Base-by-base conservation (phyloP, 1,140 invertebrate species). In the Rhynchophorus ferrugineus region DNA sequence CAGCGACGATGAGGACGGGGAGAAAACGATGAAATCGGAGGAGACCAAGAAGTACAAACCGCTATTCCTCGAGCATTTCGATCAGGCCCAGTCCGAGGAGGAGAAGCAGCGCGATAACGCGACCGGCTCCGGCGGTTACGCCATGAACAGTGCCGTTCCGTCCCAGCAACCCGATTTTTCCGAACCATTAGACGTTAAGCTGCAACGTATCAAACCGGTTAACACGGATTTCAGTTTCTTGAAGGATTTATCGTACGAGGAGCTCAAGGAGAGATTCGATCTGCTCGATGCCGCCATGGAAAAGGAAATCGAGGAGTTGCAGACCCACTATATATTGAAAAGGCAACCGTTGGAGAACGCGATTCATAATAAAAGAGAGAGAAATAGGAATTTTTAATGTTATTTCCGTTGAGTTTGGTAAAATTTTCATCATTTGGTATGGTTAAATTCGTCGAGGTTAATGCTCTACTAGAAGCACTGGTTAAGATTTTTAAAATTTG, bases 271-370 rank as follows among this genome's bases (percentile, higher is more conserved):
- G 63, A 78, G 91, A 61, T 89, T 98, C 80, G 78, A 86, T 53
- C 88, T 83, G 69, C 76, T 99, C 64, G 96, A 99, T 74, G 82
- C 86, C 13, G 95, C 99, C 73, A 98, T 99, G 95, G 95, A 99
- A 70, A 79, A 87, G 41, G 96, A 99, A 75, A 96, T 99, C 47
- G 93, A 98, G 64, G 93, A 96, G 66, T 76, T 99, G 24, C 82
- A 91, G 61, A 81, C 87, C 60, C 83, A 95, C 61, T 99, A 98
- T 77, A 90, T 95, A 73, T 90, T 89, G 42, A 99, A 99, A 75
- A 75, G 95, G 45, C 92, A 98, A 67, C 95, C 96, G 44, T 98
- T 99, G 64, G 79, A 98, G 53, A 95, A 98, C 76, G 95, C 95
- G 59, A 98, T 99, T 78, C 89, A 97, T 73, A 85, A 54, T 22